These are phyloP conservation scores for Dendrolimus pini DNA, from an alignment of 2,888 invertebrate genomes.

Conservation along the genomic window DNA sequence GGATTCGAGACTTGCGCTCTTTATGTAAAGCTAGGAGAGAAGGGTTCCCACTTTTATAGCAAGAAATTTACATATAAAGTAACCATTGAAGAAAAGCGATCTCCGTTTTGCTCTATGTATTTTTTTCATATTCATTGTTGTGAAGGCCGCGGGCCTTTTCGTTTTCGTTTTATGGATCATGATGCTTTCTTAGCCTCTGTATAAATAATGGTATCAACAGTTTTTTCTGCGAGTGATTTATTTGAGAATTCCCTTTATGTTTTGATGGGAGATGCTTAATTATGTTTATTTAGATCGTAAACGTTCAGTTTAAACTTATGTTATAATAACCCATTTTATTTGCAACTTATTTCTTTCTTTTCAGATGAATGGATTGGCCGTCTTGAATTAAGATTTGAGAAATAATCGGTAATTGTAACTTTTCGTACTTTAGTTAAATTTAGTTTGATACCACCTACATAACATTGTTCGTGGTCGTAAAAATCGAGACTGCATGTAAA, in stretches of 20 bases:
- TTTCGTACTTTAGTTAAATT: constrained; percentile 7
- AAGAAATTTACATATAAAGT: constrained; percentile 75
- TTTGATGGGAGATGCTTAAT: constrained; percentile 40
- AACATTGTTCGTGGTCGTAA: constrained; percentile 36
- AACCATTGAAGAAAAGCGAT: constrained; percentile 77
- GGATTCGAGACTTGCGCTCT: constrained; percentile 68
- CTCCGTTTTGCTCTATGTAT: constrained; percentile 59
- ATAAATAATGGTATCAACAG: constrained; percentile 69
- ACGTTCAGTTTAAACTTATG: constrained; percentile 12
- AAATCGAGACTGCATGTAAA: constrained; percentile 29
- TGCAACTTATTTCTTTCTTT: constrained; percentile 23
- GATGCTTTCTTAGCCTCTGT: constrained; percentile 64
- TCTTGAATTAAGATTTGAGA: constrained; percentile 33
- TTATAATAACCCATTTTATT: constrained; percentile 4
- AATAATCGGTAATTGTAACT: constrained; percentile 36
- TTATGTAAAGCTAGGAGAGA: constrained; percentile 69
- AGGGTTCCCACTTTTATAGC: constrained; percentile 73
- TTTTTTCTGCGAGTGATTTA: constrained; percentile 53
- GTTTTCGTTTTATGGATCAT: constrained; percentile 61
- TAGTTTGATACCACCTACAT: constrained; percentile 4
- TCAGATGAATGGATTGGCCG: constrained; percentile 47
- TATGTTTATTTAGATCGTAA: constrained; percentile 43
- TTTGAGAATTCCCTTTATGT: constrained; percentile 45
- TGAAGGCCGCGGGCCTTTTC: constrained; percentile 58
- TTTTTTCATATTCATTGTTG: constrained; percentile 71